Evolutionary conservation across 2,113 vertebrate species (phyloP), one percentile per base, ranked within the genome.

Genomic region (Cettia cetti): DNA sequence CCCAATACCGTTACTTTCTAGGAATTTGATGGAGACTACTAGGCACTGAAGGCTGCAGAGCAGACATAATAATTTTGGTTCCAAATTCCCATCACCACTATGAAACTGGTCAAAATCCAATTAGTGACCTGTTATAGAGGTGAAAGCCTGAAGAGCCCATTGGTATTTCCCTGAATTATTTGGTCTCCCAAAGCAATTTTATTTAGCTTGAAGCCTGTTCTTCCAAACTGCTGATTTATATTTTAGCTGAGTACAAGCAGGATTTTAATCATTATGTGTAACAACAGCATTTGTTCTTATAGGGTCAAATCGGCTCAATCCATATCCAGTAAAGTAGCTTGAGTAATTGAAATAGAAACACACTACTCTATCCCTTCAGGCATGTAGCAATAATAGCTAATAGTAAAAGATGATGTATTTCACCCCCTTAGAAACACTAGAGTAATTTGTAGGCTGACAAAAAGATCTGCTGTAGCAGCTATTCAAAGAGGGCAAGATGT

Each of bases 141-240:
- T 93, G 92, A 96, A 95, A 94, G 64, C 45, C 72, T 93, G 88
- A 90, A 88, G 61, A 91, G 77, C 60, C 93, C 92, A 47, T 37
- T 87, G 82, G 82, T 94, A 96, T 94, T 96, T 95, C 95, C 82
- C 87, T 82, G 45, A 92, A 71, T 91, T 95, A 94, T 95, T 94
- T 86, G 49, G 70, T 87, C 66, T 97, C 95, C 91, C 96, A 97
- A 93, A 97, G 91, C 94, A 97, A 97, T 97, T 96, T 96, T 94
- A 63, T 94, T 97, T 96, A 92, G 92, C 96, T 96, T 78, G 94
- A 95, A 96, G 95, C 90, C 78, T 94, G 54, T 93, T 97, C 91
- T 95, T 92, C 77, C 88, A 91, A 95, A 89, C 66, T 85, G 65
- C 82, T 95, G 90, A 97, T 95, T 97, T 97, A 93, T 97, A 97